Evolutionary conservation across 2,113 vertebrate genomes (phyloP), one percentile per base, ranked within the genome.

Genomic region (Paramisgurnus dabryanus): DNA sequence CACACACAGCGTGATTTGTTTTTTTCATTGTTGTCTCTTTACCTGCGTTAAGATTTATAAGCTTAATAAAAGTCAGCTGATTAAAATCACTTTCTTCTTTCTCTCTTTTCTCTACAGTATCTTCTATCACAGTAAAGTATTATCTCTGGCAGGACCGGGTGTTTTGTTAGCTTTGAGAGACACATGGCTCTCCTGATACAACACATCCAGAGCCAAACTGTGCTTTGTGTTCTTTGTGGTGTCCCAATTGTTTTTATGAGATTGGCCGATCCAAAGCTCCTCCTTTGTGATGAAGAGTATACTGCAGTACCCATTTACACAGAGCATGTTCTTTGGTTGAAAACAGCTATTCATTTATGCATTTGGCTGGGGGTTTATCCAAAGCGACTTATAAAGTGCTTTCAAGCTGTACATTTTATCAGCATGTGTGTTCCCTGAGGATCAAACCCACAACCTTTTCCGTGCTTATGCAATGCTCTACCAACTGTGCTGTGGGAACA

Each of bases 141-240:
- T 50, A 74, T 10, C 63, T 22, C 34, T 27, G 11, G 11, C 17
- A 45, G 61, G n/a, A 80, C 76, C 34, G 61, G 80, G 65, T 69
- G 55, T 81, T 63, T 61, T 69, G 55, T 67, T 64, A 61, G 55
- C 45, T 69, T 68, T 11, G 60, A 65, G 74, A 76, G 47, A 53
- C 55, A 67, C 75, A 76, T 17, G 41, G 64, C 55, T 79, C 66
- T 67, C 61, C 61, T 60, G 65, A 68, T n/a, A 47, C 72, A 40
- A 17, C 7, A 17, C 73, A 27, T 47, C 22, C 61, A 70, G 50
- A 77, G 68, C 39, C 49, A 57, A 43, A 65, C 27, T 50, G 0
- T 53, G 53, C 50, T 66, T 27, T 49, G 34, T 57, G 40, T 50
- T 66, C 10, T 57, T 71, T 50, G 76, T 79, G 53, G 45, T n/a